These are phyloP conservation scores for Mizuhopecten yessoensis DNA, from an alignment of 1,140 invertebrate genomes.

Conservation along the genomic window DNA sequence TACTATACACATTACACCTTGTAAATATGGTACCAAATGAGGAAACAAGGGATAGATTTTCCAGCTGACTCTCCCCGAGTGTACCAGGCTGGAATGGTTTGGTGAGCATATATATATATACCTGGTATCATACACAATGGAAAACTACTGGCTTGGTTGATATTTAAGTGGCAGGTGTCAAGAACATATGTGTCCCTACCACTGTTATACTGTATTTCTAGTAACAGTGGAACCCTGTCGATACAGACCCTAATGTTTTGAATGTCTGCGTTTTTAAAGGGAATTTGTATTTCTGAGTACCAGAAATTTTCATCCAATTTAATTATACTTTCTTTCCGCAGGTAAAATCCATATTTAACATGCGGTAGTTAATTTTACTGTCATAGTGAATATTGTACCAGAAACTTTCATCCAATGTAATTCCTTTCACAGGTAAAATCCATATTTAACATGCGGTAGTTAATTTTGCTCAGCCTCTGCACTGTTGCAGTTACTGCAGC, in stretches of 20 bases:
- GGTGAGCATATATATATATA: constrained; percentile 5
- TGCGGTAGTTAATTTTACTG: neutral
- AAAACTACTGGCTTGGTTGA: neutral
- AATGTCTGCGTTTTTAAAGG: neutral
- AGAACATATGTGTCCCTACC: neutral
- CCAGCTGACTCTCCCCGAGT: constrained; percentile 9
- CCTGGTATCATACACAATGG: neutral
- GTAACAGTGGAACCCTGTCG: neutral
- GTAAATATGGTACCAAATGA: neutral
- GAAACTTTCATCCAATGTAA: too few relatives aligned
- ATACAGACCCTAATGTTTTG: neutral
- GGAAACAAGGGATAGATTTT: neutral
- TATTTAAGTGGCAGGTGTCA: neutral
- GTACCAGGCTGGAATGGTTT: constrained; percentile 15
- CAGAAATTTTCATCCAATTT: too few relatives aligned
- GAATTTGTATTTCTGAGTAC: too few relatives aligned
- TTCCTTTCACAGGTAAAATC: too few relatives aligned
- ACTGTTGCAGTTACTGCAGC: too few relatives aligned
- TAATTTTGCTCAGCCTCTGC: too few relatives aligned
- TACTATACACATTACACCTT: too few relatives aligned
- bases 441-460: too few relatives aligned
- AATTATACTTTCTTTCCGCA: neutral
- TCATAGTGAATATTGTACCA: neutral
- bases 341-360: too few relatives aligned
- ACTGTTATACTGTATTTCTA: neutral